These are phyloP conservation scores for Emydocephalus ijimae DNA, from an alignment of 2,113 vertebrate species.

Conservation along the genomic window DNA sequence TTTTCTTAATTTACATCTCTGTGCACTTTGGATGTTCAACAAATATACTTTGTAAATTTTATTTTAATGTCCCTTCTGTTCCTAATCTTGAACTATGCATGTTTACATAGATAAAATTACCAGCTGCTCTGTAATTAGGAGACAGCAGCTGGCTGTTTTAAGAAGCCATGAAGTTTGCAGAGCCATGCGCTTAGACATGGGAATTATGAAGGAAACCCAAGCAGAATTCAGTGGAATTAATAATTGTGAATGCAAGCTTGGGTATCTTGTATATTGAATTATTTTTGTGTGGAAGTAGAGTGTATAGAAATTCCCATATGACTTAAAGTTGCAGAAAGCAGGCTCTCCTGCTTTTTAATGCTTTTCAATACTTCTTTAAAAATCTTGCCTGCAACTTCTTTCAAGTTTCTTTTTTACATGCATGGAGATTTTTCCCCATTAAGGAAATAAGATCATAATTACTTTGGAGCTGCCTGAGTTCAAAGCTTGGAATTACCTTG, in stretches of 20 bases:
- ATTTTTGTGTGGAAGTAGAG: not conserved
- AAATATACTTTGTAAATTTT: not conserved
- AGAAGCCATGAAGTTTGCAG: not conserved
- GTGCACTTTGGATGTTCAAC: not conserved
- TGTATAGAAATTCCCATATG: not conserved
- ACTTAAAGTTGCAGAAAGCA: not conserved
- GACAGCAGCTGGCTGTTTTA: not conserved
- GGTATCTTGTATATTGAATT: not conserved
- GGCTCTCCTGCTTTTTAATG: not conserved
- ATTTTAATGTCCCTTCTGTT: not conserved
- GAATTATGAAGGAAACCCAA: not conserved
- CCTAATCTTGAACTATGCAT: not conserved
- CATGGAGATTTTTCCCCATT: slow-evolving; percentile 2
- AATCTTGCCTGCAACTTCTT: not conserved
- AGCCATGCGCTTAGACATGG: not conserved
- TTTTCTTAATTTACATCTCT: not conserved
- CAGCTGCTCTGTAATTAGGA: not conserved
- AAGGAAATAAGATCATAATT: slow-evolving; percentile 44
- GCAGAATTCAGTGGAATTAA: not conserved
- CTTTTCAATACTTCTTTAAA: slow-evolving; percentile 20
- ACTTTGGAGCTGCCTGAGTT: slow-evolving; percentile 38
- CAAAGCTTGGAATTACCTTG: not conserved
- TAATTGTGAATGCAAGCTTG: not conserved
- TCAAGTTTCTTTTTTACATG: slow-evolving; percentile 20
- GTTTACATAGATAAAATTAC: not conserved